Evolutionary conservation across 2,797 vertebrate species (phyloP), one percentile per base, ranked within the genome.

Genomic region (Zenarchopterus dispar): DNA sequence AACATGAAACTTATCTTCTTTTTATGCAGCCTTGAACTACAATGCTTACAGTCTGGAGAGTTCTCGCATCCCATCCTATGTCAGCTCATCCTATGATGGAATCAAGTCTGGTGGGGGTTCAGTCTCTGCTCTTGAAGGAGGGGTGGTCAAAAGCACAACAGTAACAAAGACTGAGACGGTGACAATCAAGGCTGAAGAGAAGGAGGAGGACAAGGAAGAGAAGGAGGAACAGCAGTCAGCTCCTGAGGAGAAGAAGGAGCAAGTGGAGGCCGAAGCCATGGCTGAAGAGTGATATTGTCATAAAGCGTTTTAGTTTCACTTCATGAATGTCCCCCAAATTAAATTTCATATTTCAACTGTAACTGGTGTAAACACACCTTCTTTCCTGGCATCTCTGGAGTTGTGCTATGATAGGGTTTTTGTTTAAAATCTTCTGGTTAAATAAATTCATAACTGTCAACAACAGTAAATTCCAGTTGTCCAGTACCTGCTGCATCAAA

Each of bases 11-110:
- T 33, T 21, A 47, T 78, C 8, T 75, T 75, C 5, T 73, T 2
- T 60, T 61, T 21, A 6, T 58, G 45, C 58, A 91, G 88, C 87
- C n/a, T 1, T 70, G 56, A 90, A 89, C 70, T 91, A 83, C 80
- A 89, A 64, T 0, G 73, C 85, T 39, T 90, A 81, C 0, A 76
- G 70, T 9, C 62, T 90, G 65, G 91, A 92, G 77, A 91, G 82
- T 23, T 82, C 80, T 6, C 75, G 81, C 57, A 82, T 67, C 6
- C 87, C 88, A 0, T 78, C 85, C 65, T 86, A 82, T 4, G 4
- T 57, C 62, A 82, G 77, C 57, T 43, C 46, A 49, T 73, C 84
- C 46, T 85, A 51, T 10, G 79, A 79, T 23, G 80, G 80, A 48
- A 23, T 70, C 62, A 84, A 60, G 42, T 76, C 65, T 0, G 66